A percentile compares a stretch with the other conserved stretches of the same genome.
Conservation (phyloP, 2,113 vertebrate species). For the Heloderma charlesbogerti region DNA sequence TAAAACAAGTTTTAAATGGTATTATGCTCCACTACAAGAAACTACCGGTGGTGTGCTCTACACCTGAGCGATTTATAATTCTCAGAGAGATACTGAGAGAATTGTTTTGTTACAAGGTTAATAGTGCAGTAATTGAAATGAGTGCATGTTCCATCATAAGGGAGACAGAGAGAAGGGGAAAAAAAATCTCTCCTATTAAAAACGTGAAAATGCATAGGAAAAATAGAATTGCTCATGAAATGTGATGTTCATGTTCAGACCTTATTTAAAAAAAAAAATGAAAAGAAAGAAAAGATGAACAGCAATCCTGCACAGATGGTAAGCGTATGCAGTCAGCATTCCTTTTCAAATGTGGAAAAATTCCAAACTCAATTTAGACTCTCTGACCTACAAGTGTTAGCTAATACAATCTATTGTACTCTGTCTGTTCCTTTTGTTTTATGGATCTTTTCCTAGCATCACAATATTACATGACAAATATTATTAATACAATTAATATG, state of each 20-base stretch:
- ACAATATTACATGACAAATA: neutral
- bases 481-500: neutral
- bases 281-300: neutral
- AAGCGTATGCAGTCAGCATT: slow-evolving; percentile 32
- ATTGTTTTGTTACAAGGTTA: neutral
- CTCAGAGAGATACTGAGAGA: neutral
- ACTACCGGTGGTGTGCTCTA: neutral
- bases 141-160: rapidly evolving
- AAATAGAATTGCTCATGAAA: neutral
- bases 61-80: neutral
- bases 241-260: neutral
- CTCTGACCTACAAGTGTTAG: neutral
- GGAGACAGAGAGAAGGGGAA: neutral
- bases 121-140: neutral
- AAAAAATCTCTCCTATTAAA: slow-evolving; percentile 5
- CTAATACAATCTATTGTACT: neutral
- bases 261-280: neutral
- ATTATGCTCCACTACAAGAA: rapidly evolving
- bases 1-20: neutral
- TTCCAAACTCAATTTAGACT: neutral
- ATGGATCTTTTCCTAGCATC: neutral
- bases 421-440: neutral
- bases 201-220: rapidly evolving
- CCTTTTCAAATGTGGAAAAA: neutral
- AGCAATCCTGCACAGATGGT: slow-evolving; percentile 30